These are phyloP conservation scores for Porites lobata DNA, from an alignment of 92 coral and sea anemone species.

Conservation along the genomic window DNA sequence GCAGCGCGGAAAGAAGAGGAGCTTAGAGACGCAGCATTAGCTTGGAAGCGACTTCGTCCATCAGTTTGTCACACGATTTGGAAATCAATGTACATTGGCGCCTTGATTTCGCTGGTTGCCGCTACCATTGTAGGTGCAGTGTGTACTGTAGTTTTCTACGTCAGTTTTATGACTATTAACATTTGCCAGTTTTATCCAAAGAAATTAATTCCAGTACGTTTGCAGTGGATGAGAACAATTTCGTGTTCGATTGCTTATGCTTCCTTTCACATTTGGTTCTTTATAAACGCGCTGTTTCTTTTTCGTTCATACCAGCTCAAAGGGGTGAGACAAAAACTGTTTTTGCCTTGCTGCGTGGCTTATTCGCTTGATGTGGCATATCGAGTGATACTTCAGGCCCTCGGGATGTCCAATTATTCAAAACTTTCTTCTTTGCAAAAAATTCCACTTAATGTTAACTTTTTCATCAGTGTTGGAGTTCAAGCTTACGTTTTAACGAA, in stretches of 20 bases:
- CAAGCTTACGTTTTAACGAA: conserved; percentile 1
- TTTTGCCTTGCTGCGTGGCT: background rate
- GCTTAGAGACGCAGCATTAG: background rate
- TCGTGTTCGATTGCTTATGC: conserved; percentile 1
- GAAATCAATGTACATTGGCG: conserved; percentile 18
- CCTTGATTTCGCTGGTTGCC: background rate
- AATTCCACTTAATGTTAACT: conserved; percentile 2
- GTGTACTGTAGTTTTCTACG: background rate
- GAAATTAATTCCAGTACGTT: background rate
- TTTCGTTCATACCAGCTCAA: conserved; percentile 1
- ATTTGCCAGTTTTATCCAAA: background rate
- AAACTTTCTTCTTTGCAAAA: background rate
- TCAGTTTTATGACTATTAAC: conserved; percentile 12
- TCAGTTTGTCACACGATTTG: background rate
- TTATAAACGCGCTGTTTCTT: background rate
- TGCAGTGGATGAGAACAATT: conserved; percentile 10
- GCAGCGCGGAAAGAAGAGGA: background rate
- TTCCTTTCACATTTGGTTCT: background rate
- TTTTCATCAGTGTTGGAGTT: background rate
- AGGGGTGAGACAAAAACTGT: background rate
- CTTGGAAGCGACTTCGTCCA: conserved; percentile 16
- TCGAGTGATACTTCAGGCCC: background rate
- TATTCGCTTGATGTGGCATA: background rate
- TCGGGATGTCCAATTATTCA: background rate
- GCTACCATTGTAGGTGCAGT: background rate